These are phyloP conservation scores for Oxystoma pomonae DNA, from an alignment of 2,888 invertebrate species.

Conservation along the genomic window DNA sequence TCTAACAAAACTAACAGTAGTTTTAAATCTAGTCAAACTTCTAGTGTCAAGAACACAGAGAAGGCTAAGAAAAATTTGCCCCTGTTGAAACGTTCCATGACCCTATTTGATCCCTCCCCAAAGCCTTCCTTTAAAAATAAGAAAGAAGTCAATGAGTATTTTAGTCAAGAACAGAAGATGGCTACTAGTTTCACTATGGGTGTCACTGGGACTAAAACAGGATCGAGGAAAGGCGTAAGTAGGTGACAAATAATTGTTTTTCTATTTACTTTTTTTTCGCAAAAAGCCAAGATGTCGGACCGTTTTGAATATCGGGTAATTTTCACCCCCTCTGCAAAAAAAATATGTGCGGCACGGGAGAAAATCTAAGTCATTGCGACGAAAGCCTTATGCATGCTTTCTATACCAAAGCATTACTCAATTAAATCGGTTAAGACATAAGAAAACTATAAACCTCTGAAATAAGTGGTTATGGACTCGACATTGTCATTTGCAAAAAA, in stretches of 20 bases:
- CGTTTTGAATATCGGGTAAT: too few species aligned
- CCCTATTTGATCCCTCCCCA: conserved; percentile 51
- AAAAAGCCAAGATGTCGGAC: too few species aligned
- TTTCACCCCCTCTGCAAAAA: too few species aligned
- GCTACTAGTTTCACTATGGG: conserved; percentile 13
- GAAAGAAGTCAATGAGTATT: conserved; percentile 38
- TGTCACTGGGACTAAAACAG: conserved; percentile 10
- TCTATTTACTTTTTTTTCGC: background rate
- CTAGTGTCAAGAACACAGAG: conserved; percentile 13
- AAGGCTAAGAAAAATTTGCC: conserved; percentile 41
- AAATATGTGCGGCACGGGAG: too few species aligned
- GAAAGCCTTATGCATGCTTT: too few species aligned
- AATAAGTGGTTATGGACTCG: too few species aligned
- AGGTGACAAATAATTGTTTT: too few species aligned
- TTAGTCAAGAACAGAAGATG: conserved; percentile 43
- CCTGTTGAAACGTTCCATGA: conserved; percentile 55
- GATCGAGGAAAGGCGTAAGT: background rate
- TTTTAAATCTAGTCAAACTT: conserved; percentile 19
- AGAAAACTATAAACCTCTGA: too few species aligned
- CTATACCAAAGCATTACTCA: too few species aligned
- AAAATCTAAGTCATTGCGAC: too few species aligned
- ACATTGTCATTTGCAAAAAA: too few species aligned
- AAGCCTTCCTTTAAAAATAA: conserved; percentile 42
- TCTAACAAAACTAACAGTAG: conserved; percentile 10
- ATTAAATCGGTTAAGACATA: too few species aligned